A percentile compares a stretch with the other conserved stretches of the same genome.
phyloP scores from a whole-genome alignment of 2,113 vertebrate genomes.

The Nannospalax galili region DNA sequence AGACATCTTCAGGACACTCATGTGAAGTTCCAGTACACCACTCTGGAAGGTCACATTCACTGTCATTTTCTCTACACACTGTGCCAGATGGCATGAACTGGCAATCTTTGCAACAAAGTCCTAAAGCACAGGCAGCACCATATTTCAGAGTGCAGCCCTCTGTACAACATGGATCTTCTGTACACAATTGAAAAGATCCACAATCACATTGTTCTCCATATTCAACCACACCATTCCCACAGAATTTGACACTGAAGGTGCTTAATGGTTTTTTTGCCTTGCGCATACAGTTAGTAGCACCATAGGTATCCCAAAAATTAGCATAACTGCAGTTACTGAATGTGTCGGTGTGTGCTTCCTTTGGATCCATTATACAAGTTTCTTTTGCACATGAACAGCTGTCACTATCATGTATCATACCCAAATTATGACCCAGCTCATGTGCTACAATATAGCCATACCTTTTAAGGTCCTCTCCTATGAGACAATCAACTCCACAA shows the following conservation, averaged over 20 bases:
- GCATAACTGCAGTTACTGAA: constrained; percentile 78
- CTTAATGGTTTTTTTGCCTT: neutral
- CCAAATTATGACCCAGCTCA: constrained; percentile 39
- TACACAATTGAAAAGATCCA: neutral
- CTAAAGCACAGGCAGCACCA: neutral
- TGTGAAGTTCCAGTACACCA: constrained; percentile 15
- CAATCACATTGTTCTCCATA: constrained; percentile 51
- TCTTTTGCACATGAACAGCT: neutral
- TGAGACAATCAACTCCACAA: neutral
- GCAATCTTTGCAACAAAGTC: constrained; percentile 26
- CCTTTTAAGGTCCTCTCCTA: fast-evolving
- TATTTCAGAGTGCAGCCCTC: neutral
- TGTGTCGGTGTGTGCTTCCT: fast-evolving
- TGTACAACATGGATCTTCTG: neutral
- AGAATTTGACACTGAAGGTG: fast-evolving
- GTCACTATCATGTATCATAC: neutral
- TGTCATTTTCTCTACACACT: neutral
- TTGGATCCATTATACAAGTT: neutral
- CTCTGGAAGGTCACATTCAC: constrained; percentile 53
- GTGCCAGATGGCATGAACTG: neutral
- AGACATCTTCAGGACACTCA: constrained; percentile 21
- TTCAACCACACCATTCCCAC: constrained; percentile 38
- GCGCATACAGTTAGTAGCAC: fast-evolving
- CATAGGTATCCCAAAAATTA: fast-evolving
- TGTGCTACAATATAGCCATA: neutral